Conservation (phyloP, 2,888 invertebrate genomes). For the Drosophila histrio region DNA sequence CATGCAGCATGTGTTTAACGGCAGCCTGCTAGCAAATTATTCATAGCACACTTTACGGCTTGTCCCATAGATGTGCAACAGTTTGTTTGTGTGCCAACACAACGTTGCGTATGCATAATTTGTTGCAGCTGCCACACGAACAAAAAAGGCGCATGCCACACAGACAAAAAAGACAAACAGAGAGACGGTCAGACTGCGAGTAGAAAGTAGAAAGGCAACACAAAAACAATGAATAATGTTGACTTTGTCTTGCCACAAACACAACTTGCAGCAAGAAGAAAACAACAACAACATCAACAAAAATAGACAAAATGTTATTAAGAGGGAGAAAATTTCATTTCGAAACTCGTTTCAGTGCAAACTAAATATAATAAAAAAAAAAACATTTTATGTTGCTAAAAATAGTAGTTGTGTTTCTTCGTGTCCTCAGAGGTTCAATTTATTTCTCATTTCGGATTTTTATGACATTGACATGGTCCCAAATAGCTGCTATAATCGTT, state of each 20-base stretch:
- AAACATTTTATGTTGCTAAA: not conserved
- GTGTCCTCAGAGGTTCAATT: not conserved
- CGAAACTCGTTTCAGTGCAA: not conserved
- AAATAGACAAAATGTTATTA: not conserved
- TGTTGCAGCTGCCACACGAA: constrained; percentile 10
- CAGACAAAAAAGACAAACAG: not conserved
- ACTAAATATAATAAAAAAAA: not conserved
- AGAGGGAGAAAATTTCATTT: not conserved
- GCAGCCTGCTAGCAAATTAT: constrained; percentile 22
- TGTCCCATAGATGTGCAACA: constrained; percentile 30
- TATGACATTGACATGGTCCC: not conserved
- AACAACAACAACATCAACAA: not conserved
- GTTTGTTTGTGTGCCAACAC: constrained; percentile 13
- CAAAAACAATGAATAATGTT: constrained; percentile 2
- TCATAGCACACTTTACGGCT: constrained; percentile 26
- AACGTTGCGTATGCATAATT: constrained; percentile 31
- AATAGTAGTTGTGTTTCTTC: not conserved
- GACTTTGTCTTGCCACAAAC: not conserved
- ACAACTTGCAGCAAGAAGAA: not conserved
- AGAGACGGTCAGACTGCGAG: not conserved
- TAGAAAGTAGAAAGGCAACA: not conserved
- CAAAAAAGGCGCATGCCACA: not conserved
- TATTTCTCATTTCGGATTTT: not conserved
- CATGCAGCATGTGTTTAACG: constrained; percentile 15
- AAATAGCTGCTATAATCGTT: no score